A percentile compares a stretch with the other conserved stretches of the same genome.
These are phyloP conservation scores for Micrastur ruficollis DNA, from an alignment of 2,797 vertebrate genomes.

Conservation along the genomic window DNA sequence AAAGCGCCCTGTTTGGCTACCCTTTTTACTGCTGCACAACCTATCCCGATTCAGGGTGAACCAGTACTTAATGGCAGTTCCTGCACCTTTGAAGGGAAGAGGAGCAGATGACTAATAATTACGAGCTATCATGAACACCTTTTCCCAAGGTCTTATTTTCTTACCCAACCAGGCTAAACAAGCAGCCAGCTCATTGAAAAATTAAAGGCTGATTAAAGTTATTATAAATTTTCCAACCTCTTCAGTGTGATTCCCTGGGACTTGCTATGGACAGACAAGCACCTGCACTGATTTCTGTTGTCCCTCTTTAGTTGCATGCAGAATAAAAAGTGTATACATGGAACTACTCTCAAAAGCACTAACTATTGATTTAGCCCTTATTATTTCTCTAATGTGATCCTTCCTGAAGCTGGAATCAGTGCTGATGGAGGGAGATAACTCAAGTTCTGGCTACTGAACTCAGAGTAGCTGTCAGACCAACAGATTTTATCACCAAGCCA, in stretches of 20 bases:
- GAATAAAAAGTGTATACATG: neutral
- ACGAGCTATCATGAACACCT: neutral
- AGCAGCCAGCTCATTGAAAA: neutral
- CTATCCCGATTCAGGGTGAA: neutral
- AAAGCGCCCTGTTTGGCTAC: neutral
- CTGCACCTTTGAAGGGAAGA: neutral
- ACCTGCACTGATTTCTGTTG: neutral
- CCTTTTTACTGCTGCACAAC: neutral
- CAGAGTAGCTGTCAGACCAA: neutral
- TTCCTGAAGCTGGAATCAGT: neutral
- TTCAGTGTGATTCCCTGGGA: neutral
- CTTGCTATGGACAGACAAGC: neutral
- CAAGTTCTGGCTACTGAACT: neutral
- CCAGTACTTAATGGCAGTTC: neutral
- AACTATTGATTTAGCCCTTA: neutral
- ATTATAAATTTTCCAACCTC: neutral
- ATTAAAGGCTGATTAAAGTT: neutral
- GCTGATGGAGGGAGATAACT: neutral
- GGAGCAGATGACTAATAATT: neutral
- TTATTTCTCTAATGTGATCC: neutral
- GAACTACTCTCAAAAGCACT: neutral
- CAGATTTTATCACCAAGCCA: neutral
- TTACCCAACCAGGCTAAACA: neutral
- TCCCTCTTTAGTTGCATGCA: neutral
- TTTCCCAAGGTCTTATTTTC: conserved; percentile 4